Percentiles rank a stretch among this genome's conserved stretches.
Evolutionary conservation across 1,140 invertebrate species (phyloP).

Genomic region (Phocides pigmalion): DNA sequence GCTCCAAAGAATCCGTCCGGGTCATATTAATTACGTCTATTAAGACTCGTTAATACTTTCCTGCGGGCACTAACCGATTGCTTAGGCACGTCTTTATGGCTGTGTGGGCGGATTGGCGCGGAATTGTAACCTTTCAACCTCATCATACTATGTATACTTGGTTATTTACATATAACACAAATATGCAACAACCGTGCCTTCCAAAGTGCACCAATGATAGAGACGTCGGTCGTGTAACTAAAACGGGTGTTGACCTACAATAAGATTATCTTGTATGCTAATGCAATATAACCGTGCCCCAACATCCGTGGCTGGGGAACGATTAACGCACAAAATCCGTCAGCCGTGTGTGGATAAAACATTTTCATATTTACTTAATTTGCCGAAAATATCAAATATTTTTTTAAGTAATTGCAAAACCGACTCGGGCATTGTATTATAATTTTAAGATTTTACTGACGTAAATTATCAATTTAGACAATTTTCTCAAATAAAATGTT

Average conservation of each 20-base stretch:
- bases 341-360: background rate
- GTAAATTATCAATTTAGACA: background rate
- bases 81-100: conserved; percentile 35
- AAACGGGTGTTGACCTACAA: background rate
- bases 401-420: too few relatives aligned
- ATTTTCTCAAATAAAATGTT: too few relatives aligned
- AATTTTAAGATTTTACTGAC: too few relatives aligned
- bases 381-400: too few relatives aligned
- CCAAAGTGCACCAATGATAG: background rate
- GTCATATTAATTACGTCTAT: conserved; percentile 61
- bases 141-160: background rate
- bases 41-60: conserved; percentile 62
- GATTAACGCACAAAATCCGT: background rate
- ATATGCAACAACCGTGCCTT: conserved; percentile 2
- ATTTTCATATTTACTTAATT: too few relatives aligned
- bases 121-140: conserved; percentile 20
- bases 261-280: background rate
- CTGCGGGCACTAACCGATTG: conserved; percentile 45
- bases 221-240: background rate
- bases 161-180: background rate
- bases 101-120: conserved; percentile 7
- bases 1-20: conserved; percentile 39
- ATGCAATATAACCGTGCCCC: background rate
- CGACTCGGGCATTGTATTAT: too few relatives aligned
- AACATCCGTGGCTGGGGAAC: background rate